Evolutionary conservation across 64 coral and sea anemone species (phyloP), one percentile per base, ranked within the genome.

Genomic region (Pocillopora damicornis): DNA sequence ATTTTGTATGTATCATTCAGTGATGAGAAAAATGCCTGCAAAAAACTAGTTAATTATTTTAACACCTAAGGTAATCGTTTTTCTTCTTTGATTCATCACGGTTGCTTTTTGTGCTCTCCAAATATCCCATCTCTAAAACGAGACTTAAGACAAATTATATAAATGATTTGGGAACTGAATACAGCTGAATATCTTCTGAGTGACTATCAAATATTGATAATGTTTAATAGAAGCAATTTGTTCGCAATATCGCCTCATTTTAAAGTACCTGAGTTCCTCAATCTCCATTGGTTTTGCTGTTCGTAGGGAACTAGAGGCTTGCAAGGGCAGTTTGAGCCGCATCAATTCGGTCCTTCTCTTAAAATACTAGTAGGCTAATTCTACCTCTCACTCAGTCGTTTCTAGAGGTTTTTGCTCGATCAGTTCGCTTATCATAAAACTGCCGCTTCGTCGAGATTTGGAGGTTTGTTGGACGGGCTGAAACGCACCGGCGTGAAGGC

Each of bases 11-110:
- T 1, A 51, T 83, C 10, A 63, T 45, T 38, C 9, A 36, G 2
- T 69, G 81, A 83, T 83, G 62, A 37, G 63, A 83, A 83, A 83
- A 51, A 83, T 69, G 60, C 62, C 17, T 83, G 81, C 63, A 67
- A 83, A 35, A 83, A 35, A 51, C n/a, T 20, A 69, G 81, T n/a
- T 83, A 83, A 83, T 83, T 83, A 83, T 83, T 20, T 83, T 83
- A 83, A 56, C 81, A 83, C 81, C 35, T 83, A 83, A 51, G 18
- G 10, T 83, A 69, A 82, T 82, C 36, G 61, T 65, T 82, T 66
- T 34, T 82, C 6, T 63, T 14, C 17, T 15, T 62, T 18, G 30
- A 30, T 34, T 66, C 79, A n/a, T 65, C 14, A 20, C 59, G 16
- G 68, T 37, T 51, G 30, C 30, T 69, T 16, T 82, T 22, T 15